Base-by-base conservation (phyloP, 2,797 vertebrate species). In the Esox masquinongy region DNA sequence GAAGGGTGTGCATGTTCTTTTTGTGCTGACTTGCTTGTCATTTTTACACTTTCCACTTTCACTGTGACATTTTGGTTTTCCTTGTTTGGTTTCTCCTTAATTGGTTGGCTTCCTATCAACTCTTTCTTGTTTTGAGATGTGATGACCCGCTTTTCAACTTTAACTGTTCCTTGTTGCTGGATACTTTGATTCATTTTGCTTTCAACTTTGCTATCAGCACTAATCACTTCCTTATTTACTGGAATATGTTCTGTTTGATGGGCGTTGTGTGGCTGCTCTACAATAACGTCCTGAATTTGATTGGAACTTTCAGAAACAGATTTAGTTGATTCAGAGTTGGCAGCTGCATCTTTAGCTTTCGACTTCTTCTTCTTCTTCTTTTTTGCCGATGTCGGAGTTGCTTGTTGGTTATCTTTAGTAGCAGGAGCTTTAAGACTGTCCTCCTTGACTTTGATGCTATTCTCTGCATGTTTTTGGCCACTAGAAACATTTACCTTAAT, bases 361-460 rank as follows among this genome's bases (percentile, higher is more conserved):
- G 78, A 29, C 47, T 93, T 95, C 84, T 93, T 94, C 79, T 94
- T 95, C 85, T 91, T 92, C 82, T 92, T 93, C 88, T 86, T 94
- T 79, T 91, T 94, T 71, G 74, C 9, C 64, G 82, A 77, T 75
- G 86, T 76, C 56, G 68, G 82, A 72, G 61, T 80, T 82, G 85
- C 88, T 68, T 69, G 61, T 81, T 89, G 86, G 67, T 80, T 90
- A 63, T 87, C 89, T n/a, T 81, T 74, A 34, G 78, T 59, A 67
- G 77, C 73, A 64, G 75, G 53, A 15, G 75, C 79, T 67, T 87
- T 86, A 64, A 86, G 87, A 63, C 79, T 79, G 70, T 70, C 91
- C 64, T 84, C 84, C 75, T 88, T 92, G 67, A 83, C 24, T 36
- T 68, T 47, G 39, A 39, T 80, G 74, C 78, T 15, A 36, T 34